Conservation (phyloP, 37 sponge, comb jelly and placozoan species). For the Oopsacas minuta region DNA sequence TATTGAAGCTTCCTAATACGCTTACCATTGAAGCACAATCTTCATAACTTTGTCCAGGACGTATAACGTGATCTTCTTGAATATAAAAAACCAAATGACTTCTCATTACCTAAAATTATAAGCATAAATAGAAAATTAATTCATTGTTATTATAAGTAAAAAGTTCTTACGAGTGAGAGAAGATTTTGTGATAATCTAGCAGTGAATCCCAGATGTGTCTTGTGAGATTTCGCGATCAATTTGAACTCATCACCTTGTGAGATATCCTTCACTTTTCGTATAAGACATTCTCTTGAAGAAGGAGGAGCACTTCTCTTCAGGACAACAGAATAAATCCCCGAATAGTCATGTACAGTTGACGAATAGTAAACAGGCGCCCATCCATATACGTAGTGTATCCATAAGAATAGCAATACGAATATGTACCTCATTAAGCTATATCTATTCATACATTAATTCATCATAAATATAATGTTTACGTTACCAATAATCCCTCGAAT, state of each 20-base stretch:
- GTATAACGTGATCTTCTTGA: not conserved
- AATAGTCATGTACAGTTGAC: not conserved
- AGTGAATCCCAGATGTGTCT: not conserved
- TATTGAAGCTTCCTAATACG: no score
- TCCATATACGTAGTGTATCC: not conserved
- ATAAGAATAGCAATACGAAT: not conserved
- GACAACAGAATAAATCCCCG: not conserved
- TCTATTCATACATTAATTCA: no score
- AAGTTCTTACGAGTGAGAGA: not conserved
- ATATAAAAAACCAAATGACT: not conserved
- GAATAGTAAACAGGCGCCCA: not conserved
- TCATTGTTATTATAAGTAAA: not conserved
- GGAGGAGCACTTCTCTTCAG: not conserved
- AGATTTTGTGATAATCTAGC: not conserved
- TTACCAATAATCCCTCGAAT: no score
- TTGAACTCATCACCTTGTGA: not conserved
- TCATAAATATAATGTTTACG: no score
- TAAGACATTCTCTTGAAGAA: not conserved
- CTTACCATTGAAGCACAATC: no score
- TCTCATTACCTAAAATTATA: not conserved
- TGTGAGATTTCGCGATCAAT: not conserved
- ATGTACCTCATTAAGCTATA: no score
- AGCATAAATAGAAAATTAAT: not conserved
- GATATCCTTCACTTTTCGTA: not conserved
- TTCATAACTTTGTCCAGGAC: not conserved